Evolutionary conservation across 1,140 invertebrate species (phyloP).

Genomic region (Steinernema feltiae): DNA sequence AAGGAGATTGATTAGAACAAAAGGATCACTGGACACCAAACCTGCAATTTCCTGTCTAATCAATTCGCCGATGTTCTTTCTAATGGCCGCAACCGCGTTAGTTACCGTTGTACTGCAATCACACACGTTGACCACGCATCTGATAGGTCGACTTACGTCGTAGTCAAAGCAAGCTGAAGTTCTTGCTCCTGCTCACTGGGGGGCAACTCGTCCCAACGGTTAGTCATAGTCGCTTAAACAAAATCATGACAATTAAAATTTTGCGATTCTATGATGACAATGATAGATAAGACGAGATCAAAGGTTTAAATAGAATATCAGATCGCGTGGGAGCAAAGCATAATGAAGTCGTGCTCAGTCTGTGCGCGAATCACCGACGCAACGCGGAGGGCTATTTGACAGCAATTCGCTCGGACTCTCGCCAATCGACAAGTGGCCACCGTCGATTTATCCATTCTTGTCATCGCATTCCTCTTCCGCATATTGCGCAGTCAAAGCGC

Average conservation of each 20-base stretch:
- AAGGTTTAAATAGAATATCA: neutral
- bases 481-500: neutral
- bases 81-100: neutral
- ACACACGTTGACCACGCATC: neutral
- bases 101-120: neutral
- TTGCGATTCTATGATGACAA: neutral
- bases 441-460: neutral
- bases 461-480: neutral
- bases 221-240: neutral
- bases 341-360: neutral
- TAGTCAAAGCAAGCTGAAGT: conserved; percentile 8
- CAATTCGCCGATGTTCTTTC: conserved; percentile 18
- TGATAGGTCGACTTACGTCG: conserved; percentile 10
- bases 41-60: conserved; percentile 23
- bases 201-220: conserved; percentile 18
- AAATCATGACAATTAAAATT: too few relatives aligned
- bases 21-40: neutral
- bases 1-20: neutral
- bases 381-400: neutral
- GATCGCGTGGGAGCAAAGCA: neutral
- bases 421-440: neutral
- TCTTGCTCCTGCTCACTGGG: conserved; percentile 20
- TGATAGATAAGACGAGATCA: neutral
- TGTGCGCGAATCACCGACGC: neutral
- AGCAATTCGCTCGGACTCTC: neutral